A percentile compares a stretch with the other conserved stretches of the same genome.
phyloP scores from a whole-genome alignment of 1,140 invertebrate genomes.

The Triops longicaudatus region DNA sequence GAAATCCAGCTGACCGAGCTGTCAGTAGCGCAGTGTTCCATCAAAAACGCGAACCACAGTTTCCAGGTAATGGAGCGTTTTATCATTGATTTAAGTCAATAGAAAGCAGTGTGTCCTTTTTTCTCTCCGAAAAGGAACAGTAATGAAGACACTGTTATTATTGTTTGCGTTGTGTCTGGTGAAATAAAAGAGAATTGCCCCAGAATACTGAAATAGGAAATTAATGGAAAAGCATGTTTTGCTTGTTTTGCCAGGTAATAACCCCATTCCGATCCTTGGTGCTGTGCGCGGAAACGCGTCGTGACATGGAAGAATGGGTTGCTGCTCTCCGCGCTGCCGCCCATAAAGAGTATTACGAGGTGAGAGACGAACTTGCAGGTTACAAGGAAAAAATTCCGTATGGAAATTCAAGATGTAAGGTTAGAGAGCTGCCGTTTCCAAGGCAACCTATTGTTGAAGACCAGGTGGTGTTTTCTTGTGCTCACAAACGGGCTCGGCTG shows the following conservation, averaged over 20 bases:
- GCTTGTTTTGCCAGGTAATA: conserved; percentile 59
- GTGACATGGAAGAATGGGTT: conserved; percentile 87
- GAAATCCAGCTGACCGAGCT: conserved; percentile 73
- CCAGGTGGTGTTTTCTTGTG: conserved; percentile 9
- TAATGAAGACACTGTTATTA: conserved; percentile 6
- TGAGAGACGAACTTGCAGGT: conserved; percentile 32
- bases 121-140: neutral
- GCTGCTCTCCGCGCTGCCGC: conserved; percentile 61
- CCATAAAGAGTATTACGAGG: conserved; percentile 56
- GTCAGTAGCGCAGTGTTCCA: conserved; percentile 74
- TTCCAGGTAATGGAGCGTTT: conserved; percentile 59
- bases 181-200: neutral
- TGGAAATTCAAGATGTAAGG: neutral
- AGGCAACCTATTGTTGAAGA: neutral
- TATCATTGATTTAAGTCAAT: conserved; percentile 25
- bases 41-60: conserved; percentile 75
- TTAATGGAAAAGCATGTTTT: conserved; percentile 12
- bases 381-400: neutral
- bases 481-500: neutral
- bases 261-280: conserved; percentile 73
- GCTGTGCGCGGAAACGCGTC: conserved; percentile 66
- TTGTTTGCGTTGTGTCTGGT: neutral
- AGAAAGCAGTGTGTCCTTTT: neutral
- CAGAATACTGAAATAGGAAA: neutral
- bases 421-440: conserved; percentile 17